These are phyloP conservation scores for Fragum fragum DNA, from an alignment of 2,888 invertebrate genomes.

Conservation along the genomic window DNA sequence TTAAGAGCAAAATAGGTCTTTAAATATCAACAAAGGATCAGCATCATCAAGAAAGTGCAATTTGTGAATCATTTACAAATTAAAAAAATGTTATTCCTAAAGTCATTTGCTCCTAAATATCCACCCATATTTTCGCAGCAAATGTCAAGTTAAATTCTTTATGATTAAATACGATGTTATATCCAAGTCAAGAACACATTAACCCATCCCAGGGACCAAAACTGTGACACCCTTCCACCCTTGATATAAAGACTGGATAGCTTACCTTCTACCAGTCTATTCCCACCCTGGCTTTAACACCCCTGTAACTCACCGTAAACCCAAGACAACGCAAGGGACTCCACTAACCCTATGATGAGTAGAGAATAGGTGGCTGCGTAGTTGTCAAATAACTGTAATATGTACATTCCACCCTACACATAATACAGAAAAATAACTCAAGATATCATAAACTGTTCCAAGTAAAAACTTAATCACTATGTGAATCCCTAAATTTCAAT, in stretches of 20 bases:
- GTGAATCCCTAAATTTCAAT: not conserved
- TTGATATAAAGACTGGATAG: constrained; percentile 27
- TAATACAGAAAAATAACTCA: constrained; percentile 58
- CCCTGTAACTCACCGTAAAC: constrained; percentile 87
- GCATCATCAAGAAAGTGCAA: too few relatives aligned
- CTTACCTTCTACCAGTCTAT: constrained; percentile 44
- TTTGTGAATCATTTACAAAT: too few relatives aligned
- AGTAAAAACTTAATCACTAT: not conserved
- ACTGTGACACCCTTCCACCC: constrained; percentile 12
- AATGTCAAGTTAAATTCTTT: constrained; percentile 10
- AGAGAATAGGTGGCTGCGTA: constrained; percentile 88
- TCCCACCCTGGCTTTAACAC: constrained; percentile 9
- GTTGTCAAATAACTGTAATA: constrained; percentile 88
- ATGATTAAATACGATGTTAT: not conserved
- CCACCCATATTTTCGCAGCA: constrained; percentile 12
- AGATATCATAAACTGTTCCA: constrained; percentile 11
- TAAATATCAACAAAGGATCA: too few relatives aligned
- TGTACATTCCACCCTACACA: constrained; percentile 87
- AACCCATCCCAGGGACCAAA: constrained; percentile 27
- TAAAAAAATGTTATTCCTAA: too few relatives aligned
- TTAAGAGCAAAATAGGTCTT: too few relatives aligned
- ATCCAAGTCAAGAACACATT: constrained; percentile 23
- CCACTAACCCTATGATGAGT: constrained; percentile 89
- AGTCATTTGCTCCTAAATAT: constrained; percentile 13
- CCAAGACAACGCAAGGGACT: constrained; percentile 88